A percentile compares a stretch with the other conserved stretches of the same genome.
Evolutionary conservation across 1,140 invertebrate species (phyloP).

Genomic region (Achatina immaculata): DNA sequence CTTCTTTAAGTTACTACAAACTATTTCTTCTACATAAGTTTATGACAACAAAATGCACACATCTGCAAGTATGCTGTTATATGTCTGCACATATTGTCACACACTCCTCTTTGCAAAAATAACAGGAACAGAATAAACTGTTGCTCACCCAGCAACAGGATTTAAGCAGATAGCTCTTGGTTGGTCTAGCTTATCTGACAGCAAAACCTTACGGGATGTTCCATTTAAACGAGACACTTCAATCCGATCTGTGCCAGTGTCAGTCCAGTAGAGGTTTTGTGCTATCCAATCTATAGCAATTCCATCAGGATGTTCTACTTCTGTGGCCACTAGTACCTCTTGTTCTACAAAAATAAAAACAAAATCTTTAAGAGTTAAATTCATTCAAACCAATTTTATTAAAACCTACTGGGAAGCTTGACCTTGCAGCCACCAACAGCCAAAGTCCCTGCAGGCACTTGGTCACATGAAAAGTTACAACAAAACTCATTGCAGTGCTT

Average conservation of each 20-base stretch:
- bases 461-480: background rate
- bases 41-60: too few species aligned
- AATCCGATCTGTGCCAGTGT: constrained; percentile 89
- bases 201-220: constrained; percentile 81
- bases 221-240: constrained; percentile 91
- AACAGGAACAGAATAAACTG: too few species aligned
- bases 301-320: constrained; percentile 84
- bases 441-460: background rate
- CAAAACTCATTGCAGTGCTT: too few species aligned
- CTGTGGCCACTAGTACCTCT: constrained; percentile 79
- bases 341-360: constrained; percentile 52
- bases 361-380: background rate
- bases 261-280: constrained; percentile 96
- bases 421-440: background rate
- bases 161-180: constrained; percentile 94
- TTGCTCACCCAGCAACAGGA: constrained; percentile 84
- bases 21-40: too few species aligned
- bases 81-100: too few species aligned
- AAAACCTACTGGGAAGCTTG: background rate
- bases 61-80: too few species aligned
- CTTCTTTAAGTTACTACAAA: too few species aligned
- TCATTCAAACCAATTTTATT: background rate
- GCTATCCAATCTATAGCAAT: constrained; percentile 94
- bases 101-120: too few species aligned
- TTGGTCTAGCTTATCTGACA: constrained; percentile 85